Evolutionary conservation across 1,140 invertebrate species (phyloP), one percentile per base, ranked within the genome.

Genomic region (Drosophila kurseongensis): DNA sequence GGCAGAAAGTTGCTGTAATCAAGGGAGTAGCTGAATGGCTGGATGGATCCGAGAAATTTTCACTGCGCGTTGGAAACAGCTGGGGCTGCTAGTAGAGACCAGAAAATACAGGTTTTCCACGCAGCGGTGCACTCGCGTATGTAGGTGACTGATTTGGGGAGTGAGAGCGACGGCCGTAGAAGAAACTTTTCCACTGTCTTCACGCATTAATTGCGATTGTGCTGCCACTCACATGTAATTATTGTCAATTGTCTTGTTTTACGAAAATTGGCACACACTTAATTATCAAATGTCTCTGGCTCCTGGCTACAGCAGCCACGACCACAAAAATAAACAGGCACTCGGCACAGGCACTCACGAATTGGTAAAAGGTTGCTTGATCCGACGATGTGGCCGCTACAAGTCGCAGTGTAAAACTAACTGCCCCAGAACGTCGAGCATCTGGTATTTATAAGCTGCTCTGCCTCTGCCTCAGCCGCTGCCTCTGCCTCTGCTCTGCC

Each of bases 101-200:
- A 67, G 44, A 75, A 78, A 83, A 82, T 78, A 86, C 83, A 69
- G 83, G 83, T 86, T 86, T 86, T 68, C 78, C 75, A 82, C 56
- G 75, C 59, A 60, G 65, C 66, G 45, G 42, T 77, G 67, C 74
- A 77, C 73, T 80, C 73, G 54, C 27, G 56, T 60, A 84, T 75
- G 48, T 75, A 71, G 78, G 67, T 86, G 78, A 83, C 42, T 55
- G 62, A 47, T 63, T 54, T 73, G 60, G 65, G 32, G 51, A 75
- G 56, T 59, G 56, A 59, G 56, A 38, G 50, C 50, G 50, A 13
- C 50, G 50, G 32, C 10, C 32, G 50, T 7, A 12, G 50, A 52
- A 41, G 61, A 82, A 82, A 82, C 38, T 79, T 86, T 86, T 81
- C 83, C 79, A 86, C 83, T 66, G 79, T 79, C 79, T 88, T 63